These are phyloP conservation scores for Nephotettix cincticeps DNA, from an alignment of 1,140 invertebrate genomes.

Conservation along the genomic window DNA sequence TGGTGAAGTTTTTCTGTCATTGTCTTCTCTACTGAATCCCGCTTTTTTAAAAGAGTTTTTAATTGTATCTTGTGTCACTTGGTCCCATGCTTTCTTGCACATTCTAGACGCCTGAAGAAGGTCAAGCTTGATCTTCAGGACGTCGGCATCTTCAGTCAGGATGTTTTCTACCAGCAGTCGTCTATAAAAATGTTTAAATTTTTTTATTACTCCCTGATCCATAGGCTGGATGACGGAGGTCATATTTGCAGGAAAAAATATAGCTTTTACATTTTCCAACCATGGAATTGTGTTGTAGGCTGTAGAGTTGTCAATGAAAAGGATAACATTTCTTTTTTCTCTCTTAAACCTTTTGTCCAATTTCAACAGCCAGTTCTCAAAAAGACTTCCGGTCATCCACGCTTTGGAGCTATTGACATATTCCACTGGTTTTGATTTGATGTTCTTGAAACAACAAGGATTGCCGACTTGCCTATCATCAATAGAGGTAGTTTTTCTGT, in stretches of 20 bases:
- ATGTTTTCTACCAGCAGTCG: slow-evolving; percentile 7
- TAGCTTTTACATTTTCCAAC: slow-evolving; percentile 6
- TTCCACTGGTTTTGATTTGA: background rate
- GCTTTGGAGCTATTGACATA: background rate
- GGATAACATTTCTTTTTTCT: slow-evolving; percentile 29
- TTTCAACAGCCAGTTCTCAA: too few relatives aligned
- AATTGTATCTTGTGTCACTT: slow-evolving; percentile 25
- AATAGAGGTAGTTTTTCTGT: too few relatives aligned
- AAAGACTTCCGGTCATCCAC: too few relatives aligned
- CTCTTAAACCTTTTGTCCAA: slow-evolving; percentile 27
- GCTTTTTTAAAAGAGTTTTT: slow-evolving; percentile 32
- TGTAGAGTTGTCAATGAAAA: slow-evolving; percentile 32
- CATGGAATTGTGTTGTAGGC: slow-evolving; percentile 28
- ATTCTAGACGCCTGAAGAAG: slow-evolving; percentile 9
- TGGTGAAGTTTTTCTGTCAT: slow-evolving; percentile 2
- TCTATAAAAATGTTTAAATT: background rate
- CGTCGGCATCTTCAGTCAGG: background rate
- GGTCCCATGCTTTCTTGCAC: slow-evolving; percentile 19
- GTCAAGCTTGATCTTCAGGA: slow-evolving; percentile 5
- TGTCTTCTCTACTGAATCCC: slow-evolving; percentile 14
- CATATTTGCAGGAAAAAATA: background rate
- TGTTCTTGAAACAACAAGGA: background rate
- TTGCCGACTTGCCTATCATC: background rate
- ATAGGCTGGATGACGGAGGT: slow-evolving; percentile 3
- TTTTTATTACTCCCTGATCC: background rate